Base-by-base conservation (phyloP, 2,797 vertebrate species). In the Chelon labrosus region DNA sequence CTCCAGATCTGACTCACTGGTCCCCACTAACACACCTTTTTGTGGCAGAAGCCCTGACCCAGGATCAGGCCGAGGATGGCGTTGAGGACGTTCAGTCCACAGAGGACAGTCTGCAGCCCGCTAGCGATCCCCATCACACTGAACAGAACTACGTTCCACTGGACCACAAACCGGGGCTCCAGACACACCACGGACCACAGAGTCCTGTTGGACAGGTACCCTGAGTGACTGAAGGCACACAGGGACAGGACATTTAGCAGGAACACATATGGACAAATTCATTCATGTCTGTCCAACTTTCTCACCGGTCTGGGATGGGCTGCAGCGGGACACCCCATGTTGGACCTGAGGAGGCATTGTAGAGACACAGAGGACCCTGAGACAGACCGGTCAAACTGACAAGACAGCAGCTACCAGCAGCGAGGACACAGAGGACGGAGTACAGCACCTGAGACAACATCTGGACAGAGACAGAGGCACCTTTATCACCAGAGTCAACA, bases 121-220 rank as follows among this genome's bases (percentile, higher is more conserved):
- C 92, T 93, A 62, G 75, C 38, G 0, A 31, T 63, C 17, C 89
- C 90, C 75, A 94, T 87, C 13, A 93, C 31, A 2, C 83, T 72
- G 51, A 95, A 95, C 39, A 95, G 90, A 19, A 78, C 79, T 2
- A 90, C 6, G 4, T 95, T 95, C 95, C 94, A 95, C 54, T 77
- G 64, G 1, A 95, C 93, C 53, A 95, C 91, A 0, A 59, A 73
- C 0, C 2, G 39, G 1, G 95, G 95, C 53, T 91, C 73, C 75
- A 81, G 25, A 71, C 95, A 95, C 5, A 93, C 88, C 0, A 80
- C 76, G 0, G 70, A 75, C 94, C 93, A 94, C 49, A 82, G 20
- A 1, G 85, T 84, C 5, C 42, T 59, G 62, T 93, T 86, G 39
- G 80, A 92, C 46, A 94, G 77, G 35, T 95, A 95, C 5, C 73